These are phyloP conservation scores for Sinocyclocheilus maitianheensis DNA, from an alignment of 2,113 vertebrate genomes.

Conservation along the genomic window DNA sequence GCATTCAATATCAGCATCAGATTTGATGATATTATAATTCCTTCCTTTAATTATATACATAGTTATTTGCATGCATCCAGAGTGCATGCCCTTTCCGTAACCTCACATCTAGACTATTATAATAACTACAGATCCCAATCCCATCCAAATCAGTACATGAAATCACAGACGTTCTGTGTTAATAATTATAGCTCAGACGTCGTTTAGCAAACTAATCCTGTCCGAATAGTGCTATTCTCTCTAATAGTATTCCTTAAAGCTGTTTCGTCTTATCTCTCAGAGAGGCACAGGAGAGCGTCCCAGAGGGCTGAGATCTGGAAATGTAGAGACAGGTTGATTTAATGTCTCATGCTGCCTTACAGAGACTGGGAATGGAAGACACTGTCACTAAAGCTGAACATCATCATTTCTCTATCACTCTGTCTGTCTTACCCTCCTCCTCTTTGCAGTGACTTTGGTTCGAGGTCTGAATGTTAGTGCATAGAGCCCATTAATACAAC, in stretches of 20 bases:
- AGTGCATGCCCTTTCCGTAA: not conserved
- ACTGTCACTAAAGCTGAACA: constrained; percentile 45
- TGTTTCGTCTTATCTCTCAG: constrained; percentile 30
- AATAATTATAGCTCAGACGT: not conserved
- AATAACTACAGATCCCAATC: not conserved
- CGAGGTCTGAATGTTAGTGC: constrained; percentile 11
- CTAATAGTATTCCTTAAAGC: constrained; percentile 12
- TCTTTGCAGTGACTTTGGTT: constrained; percentile 11
- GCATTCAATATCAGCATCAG: not conserved
- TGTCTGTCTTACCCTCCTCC: not conserved
- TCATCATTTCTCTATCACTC: constrained; percentile 35
- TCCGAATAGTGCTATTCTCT: not conserved
- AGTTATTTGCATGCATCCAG: not conserved
- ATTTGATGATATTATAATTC: not conserved
- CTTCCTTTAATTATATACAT: not conserved
- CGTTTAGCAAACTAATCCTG: not conserved
- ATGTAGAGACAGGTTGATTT: constrained; percentile 37
- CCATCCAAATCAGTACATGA: not conserved
- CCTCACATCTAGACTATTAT: not conserved
- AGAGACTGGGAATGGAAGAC: constrained; percentile 1
- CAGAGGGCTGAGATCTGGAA: constrained; percentile 20
- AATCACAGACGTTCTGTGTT: not conserved
- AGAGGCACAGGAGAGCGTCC: constrained; percentile 10
- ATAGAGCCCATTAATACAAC: constrained; percentile 6
- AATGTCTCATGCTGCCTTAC: constrained; percentile 32